phyloP scores from a whole-genome alignment of 2,888 invertebrate genomes.

The Glyphotaelius pellucidus region DNA sequence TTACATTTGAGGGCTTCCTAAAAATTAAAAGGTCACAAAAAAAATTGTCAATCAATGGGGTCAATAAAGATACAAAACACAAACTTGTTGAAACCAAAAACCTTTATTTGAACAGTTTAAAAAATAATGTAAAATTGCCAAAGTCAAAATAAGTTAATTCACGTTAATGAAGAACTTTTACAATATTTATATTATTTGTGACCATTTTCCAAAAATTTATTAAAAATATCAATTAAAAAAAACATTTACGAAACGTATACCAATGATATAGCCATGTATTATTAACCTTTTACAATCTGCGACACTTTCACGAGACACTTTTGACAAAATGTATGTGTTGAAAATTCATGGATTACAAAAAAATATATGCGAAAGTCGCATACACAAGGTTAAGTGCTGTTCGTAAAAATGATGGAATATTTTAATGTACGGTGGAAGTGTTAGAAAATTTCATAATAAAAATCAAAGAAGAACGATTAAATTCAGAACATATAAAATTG shows the following conservation, averaged over 20 bases:
- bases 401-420: not conserved
- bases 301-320: too few relatives aligned
- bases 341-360: not conserved
- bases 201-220: not conserved
- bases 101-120: slow-evolving; percentile 2
- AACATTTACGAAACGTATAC: not conserved
- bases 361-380: not conserved
- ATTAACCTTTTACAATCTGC: too few relatives aligned
- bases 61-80: not conserved
- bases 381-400: not conserved
- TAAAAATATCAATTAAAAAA: not conserved
- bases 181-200: not conserved
- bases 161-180: not conserved
- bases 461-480: not conserved
- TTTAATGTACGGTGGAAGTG: not conserved
- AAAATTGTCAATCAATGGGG: not conserved
- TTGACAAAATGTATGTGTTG: too few relatives aligned
- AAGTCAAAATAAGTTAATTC: not conserved
- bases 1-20: not conserved
- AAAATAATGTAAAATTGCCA: not conserved
- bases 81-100: not conserved
- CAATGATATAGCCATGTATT: not conserved
- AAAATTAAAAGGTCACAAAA: not conserved
- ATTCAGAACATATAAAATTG: not conserved
- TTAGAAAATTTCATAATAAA: not conserved